Base-by-base conservation (phyloP, 2,888 invertebrate species). In the Cantharis lateralis region DNA sequence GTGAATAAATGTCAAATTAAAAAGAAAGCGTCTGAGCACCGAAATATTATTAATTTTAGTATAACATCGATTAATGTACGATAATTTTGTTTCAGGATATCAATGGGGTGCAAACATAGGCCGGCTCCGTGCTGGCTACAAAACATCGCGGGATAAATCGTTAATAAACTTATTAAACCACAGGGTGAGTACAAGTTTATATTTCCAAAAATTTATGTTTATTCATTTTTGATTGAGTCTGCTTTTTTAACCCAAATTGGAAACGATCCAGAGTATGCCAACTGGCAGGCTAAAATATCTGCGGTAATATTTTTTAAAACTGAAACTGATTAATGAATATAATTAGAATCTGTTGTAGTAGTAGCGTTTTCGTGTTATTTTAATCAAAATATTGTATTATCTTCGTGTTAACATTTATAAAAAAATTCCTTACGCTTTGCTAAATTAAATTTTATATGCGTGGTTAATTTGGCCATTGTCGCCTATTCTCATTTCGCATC, bases 41-140 rank as follows among this genome's bases (percentile, higher is more conserved):
- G 69, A 74, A 32, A 61, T 68, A 63, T 64, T 28, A 16, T 70
- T 70, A 32, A 32, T 74, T 75, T 75, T 75, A 66, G 70, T 71
- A 62, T 18, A 63, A 18, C 11, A 61, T 70, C 18, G 48, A 70
- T 70, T 64, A 48, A 24, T 16, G 11, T 48, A 48, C 69, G 28
- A 10, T 68, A 48, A 64, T 68, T 74, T 76, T 76, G 70, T 86
- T 87, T 75, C 84, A 86, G 86, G 82, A 85, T 85, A 85, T 82
- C 83, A 81, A 82, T 83, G 82, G 84, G 82, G 81, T 83, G 83
- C 78, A 80, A 80, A 82, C 80, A 80, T 79, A 84, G 81, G 86
- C 87, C 86, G 84, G 86, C 86, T 82, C 74, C 79, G 83, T 81
- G 86, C 87, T 86, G 87, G 87, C 86, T 84, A 71, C 83, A 81